These are phyloP conservation scores for Uromys caudimaculatus DNA, from an alignment of 2,797 vertebrate genomes.

Conservation along the genomic window DNA sequence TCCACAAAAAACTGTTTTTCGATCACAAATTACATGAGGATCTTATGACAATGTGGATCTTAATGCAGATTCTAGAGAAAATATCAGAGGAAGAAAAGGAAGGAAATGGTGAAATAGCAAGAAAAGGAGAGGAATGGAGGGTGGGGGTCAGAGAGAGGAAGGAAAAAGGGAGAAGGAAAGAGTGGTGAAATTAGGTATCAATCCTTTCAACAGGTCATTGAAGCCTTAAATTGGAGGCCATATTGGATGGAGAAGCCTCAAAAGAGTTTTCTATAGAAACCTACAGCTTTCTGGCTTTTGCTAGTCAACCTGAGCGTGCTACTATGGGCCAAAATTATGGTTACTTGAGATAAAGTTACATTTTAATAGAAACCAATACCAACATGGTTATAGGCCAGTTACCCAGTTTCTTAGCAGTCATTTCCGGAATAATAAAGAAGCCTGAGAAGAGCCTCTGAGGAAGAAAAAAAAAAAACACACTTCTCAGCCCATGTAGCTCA, in stretches of 20 bases:
- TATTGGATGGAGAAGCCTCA: background rate
- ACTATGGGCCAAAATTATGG: constrained; percentile 49
- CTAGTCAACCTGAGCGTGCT: background rate
- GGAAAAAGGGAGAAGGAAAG: background rate
- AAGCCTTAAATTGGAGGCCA: background rate
- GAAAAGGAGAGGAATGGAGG: background rate
- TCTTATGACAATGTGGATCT: background rate
- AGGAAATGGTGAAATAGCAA: background rate
- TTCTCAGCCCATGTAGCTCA: background rate
- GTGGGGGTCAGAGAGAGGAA: background rate
- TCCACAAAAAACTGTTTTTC: background rate
- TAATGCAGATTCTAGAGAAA: constrained; percentile 38
- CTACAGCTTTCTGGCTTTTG: background rate
- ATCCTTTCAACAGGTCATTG: background rate
- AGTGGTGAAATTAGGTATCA: background rate
- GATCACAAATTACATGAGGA: background rate
- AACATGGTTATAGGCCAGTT: constrained; percentile 27
- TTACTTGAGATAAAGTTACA: constrained; percentile 49
- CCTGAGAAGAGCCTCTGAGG: background rate
- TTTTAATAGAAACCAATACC: constrained; percentile 46
- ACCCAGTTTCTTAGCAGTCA: constrained; percentile 25
- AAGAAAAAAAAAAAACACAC: background rate
- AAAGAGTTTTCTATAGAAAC: constrained; percentile 24
- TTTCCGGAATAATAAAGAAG: constrained; percentile 46
- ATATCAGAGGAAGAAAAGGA: constrained; percentile 19